Base-by-base conservation (phyloP, 2,888 invertebrate species). In the Meliscaeva auricollis region DNA sequence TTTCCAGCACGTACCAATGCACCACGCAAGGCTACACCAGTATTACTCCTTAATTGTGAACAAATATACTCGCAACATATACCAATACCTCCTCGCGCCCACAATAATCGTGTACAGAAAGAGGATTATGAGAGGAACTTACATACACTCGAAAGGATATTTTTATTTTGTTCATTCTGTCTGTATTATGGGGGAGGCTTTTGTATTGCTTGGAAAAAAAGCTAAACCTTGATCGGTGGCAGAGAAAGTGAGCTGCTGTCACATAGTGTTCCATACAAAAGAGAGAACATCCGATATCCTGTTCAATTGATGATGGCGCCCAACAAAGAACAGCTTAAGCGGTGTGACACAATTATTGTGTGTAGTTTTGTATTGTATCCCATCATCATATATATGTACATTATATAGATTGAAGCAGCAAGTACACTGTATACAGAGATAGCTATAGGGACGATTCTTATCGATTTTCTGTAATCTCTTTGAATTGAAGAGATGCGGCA, bases 281-380 rank as follows among this genome's bases (percentile, higher is more conserved):
- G 70, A 44, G 64, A 50, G 70, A 70, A 77, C 72, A 77, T 82
- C 77, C 82, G 77, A 82, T 70, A 79, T 79, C 64, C 56, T 74
- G 48, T 79, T 75, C 74, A 75, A 75, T 74, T 54, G 58, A 76
- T 52, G 58, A 75, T 72, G 66, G 66, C 75, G 66, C 80, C 72
- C 70, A 68, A 84, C 84, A 84, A 84, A 76, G 70, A 54, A 41
- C 60, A 30, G 66, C 58, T 84, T 70, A 76, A 76, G 70, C 84
- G 75, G 66, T 66, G 66, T 70, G 64, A 75, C 84, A 80, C 80
- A 80, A 75, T 80, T 52, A 76, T 76, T 80, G 68, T 84, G 30
- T 26, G 1, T 5, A 13, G 20, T 30, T 56, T 41, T 17, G 35
- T 35, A 66, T 66, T 54, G 73, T 73, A 62, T 72, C 66, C 13